phyloP scores from a whole-genome alignment of 2,888 invertebrate species.

The Nomada ruficornis region DNA sequence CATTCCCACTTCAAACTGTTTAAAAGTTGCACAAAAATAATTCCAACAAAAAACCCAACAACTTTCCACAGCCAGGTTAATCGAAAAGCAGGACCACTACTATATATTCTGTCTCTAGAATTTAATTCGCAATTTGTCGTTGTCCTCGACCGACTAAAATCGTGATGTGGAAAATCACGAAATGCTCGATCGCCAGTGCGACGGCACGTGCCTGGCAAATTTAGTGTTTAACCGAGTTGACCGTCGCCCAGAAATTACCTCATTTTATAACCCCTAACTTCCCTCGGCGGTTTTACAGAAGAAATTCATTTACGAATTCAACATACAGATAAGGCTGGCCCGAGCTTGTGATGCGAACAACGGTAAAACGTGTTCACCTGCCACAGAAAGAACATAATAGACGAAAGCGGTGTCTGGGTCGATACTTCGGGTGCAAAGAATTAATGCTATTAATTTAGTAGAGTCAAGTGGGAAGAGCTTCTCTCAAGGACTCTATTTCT shows the following conservation, averaged over 20 bases:
- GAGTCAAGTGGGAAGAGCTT: constrained; percentile 22
- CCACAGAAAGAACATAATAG: background rate
- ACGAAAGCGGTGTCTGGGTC: constrained; percentile 12
- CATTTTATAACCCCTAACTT: constrained; percentile 10
- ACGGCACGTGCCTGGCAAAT: background rate
- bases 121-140: background rate
- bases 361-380: background rate
- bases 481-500: constrained; percentile 29
- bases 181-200: constrained; percentile 4
- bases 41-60: too few species aligned
- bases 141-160: background rate
- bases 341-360: constrained; percentile 31
- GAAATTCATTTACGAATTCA: constrained; percentile 45
- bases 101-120: too few species aligned
- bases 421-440: constrained; percentile 44
- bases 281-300: constrained; percentile 7
- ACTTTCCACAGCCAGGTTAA: too few species aligned
- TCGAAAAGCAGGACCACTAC: too few species aligned
- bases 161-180: constrained; percentile 2
- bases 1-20: too few species aligned
- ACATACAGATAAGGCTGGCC: constrained; percentile 28
- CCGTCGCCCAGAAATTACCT: constrained; percentile 31
- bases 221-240: background rate
- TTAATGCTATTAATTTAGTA: constrained; percentile 54
- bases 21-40: too few species aligned